phyloP scores from a whole-genome alignment of 92 coral and sea anemone species.

The Scolanthus callimorphus region DNA sequence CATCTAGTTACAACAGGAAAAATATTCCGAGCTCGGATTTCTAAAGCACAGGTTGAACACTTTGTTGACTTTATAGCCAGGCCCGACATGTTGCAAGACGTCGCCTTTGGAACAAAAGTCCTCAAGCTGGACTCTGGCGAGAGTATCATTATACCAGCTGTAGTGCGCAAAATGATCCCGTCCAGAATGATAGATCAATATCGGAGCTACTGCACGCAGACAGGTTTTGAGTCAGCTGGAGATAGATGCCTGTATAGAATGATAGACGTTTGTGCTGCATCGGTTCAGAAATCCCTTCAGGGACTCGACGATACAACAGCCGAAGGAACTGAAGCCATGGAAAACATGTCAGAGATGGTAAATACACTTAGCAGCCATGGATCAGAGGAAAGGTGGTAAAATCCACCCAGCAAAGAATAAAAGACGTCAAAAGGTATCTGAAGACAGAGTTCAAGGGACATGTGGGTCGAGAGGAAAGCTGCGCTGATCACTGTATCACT shows the following conservation, averaged over 20 bases:
- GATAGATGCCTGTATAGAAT: conserved; percentile 27
- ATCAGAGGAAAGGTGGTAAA: conserved; percentile 12
- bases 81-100: conserved; percentile 42
- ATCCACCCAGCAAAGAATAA: no score
- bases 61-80: conserved; percentile 34
- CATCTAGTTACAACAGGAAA: conserved; percentile 5
- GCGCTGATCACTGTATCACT: conserved; percentile 47
- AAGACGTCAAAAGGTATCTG: conserved; percentile 37
- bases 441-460: conserved; percentile 49
- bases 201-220: conserved; percentile 17
- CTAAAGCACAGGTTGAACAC: conserved; percentile 15
- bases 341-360: conserved; percentile 14
- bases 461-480: conserved; percentile 29
- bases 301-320: conserved; percentile 34
- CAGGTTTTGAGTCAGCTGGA: conserved; percentile 29
- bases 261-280: conserved; percentile 26
- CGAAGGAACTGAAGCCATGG: conserved; percentile 35
- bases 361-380: conserved; percentile 16
- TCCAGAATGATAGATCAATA: conserved; percentile 26
- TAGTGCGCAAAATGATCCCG: conserved; percentile 27
- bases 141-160: conserved; percentile 25
- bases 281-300: conserved; percentile 33
- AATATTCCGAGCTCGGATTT: conserved; percentile 13
- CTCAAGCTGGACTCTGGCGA: conserved; percentile 37
- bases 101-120: conserved; percentile 31